Percentiles rank a stretch among this genome's conserved stretches.
Evolutionary conservation across 2,113 vertebrate species (phyloP).

Genomic region (Candoia aspera): DNA sequence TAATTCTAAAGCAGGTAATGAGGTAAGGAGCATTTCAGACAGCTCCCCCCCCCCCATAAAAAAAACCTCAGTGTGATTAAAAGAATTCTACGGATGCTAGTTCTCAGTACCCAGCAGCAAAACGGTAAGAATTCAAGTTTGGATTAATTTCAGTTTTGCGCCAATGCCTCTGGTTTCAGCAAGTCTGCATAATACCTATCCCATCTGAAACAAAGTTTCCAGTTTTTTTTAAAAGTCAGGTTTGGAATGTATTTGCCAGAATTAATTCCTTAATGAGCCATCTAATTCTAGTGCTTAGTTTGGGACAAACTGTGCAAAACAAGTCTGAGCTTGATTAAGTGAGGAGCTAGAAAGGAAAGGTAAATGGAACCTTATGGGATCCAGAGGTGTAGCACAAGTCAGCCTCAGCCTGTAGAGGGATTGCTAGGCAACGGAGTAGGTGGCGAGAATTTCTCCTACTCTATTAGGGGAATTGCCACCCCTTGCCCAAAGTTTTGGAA

Average conservation of each 20-base stretch:
- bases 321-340: not conserved
- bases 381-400: not conserved
- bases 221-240: not conserved
- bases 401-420: not conserved
- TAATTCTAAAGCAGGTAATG: not conserved
- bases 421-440: not conserved
- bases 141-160: constrained; percentile 9
- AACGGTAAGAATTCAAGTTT: not conserved
- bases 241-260: constrained; percentile 6
- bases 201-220: not conserved
- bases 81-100: not conserved
- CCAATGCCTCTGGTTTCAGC: not conserved
- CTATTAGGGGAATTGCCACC: not conserved
- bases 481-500: not conserved
- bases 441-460: not conserved
- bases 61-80: not conserved
- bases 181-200: constrained; percentile 5
- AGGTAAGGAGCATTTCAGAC: not conserved
- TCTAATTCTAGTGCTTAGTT: not conserved
- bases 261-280: constrained; percentile 19
- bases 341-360: not conserved
- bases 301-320: not conserved
- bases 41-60: not conserved
- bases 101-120: not conserved
- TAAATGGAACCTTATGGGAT: not conserved